Evolutionary conservation across 1,140 invertebrate species (phyloP).

Genomic region (Asbolus verrucosus): DNA sequence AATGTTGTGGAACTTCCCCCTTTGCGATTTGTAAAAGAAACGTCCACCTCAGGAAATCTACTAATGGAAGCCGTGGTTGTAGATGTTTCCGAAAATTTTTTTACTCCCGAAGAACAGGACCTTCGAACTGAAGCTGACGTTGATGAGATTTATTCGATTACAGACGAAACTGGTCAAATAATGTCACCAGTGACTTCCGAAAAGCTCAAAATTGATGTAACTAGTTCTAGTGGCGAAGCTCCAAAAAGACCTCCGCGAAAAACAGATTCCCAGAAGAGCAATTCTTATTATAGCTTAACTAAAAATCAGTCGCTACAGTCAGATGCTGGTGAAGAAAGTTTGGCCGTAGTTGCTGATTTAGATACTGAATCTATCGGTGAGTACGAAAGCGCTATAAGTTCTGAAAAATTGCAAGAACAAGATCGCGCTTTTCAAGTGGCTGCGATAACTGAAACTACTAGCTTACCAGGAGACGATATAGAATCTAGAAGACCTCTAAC

Average conservation of each 20-base stretch:
- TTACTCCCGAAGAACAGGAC: conserved; percentile 80
- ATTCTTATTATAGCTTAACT: conserved; percentile 63
- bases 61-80: conserved; percentile 92
- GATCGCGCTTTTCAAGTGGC: conserved; percentile 63
- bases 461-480: conserved; percentile 58
- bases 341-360: conserved; percentile 64
- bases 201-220: conserved; percentile 63
- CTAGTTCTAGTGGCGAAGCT: conserved; percentile 57
- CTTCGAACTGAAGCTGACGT: conserved; percentile 85
- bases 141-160: conserved; percentile 84
- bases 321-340: conserved; percentile 64
- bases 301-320: conserved; percentile 63
- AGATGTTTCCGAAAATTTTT: conserved; percentile 89
- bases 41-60: conserved; percentile 86
- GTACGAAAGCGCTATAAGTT: conserved; percentile 73
- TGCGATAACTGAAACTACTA: conserved; percentile 61
- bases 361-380: conserved; percentile 66
- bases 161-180: conserved; percentile 70
- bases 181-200: conserved; percentile 64
- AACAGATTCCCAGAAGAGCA: conserved; percentile 69
- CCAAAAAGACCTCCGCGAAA: conserved; percentile 67
- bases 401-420: conserved; percentile 64
- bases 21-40: conserved; percentile 88
- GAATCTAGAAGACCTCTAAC: conserved; percentile 56
- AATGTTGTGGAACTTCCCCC: conserved; percentile 90